These are phyloP conservation scores for Laterallus jamaicensis DNA, from an alignment of 2,113 vertebrate genomes.

Conservation along the genomic window DNA sequence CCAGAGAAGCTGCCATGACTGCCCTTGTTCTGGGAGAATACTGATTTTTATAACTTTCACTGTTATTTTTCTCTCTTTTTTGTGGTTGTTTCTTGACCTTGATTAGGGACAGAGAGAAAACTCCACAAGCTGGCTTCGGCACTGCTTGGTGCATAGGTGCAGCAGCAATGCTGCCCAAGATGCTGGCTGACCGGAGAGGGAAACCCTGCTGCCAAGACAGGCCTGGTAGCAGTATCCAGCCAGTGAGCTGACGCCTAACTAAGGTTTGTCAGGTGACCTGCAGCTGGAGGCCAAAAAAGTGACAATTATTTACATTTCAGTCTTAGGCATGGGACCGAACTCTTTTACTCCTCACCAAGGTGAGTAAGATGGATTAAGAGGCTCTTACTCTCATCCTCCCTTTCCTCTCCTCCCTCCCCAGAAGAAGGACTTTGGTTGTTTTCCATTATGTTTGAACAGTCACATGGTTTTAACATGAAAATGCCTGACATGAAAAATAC, in stretches of 20 bases:
- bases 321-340: neutral
- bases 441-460: neutral
- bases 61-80: neutral
- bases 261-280: neutral
- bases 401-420: neutral
- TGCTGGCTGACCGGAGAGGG: neutral
- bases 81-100: neutral
- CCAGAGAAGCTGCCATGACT: neutral
- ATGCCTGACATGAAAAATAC: neutral
- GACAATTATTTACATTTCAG: neutral
- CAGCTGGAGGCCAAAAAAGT: neutral
- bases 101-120: neutral
- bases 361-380: neutral
- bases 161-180: neutral
- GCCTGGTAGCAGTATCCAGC: neutral
- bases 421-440: neutral
- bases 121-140: neutral
- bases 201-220: neutral
- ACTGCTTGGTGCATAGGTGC: neutral
- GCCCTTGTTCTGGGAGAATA: neutral
- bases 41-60: neutral
- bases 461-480: accelerated
- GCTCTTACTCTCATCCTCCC: neutral
- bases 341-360: neutral
- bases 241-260: neutral